phyloP scores from a whole-genome alignment of 2,888 invertebrate genomes.

The Limnephilus marmoratus region DNA sequence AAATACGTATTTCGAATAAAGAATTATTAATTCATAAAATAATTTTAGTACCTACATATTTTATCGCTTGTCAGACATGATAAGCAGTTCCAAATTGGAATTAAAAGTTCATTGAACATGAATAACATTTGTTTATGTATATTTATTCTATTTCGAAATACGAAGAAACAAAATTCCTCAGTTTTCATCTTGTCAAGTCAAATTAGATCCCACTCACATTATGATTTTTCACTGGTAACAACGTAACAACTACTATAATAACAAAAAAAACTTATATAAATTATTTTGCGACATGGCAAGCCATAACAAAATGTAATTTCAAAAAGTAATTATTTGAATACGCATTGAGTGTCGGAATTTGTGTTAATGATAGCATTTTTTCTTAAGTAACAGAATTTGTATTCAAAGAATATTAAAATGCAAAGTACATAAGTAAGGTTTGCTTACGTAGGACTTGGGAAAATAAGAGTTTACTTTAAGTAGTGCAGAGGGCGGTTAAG shows the following conservation, averaged over 20 bases:
- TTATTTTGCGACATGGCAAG: not conserved
- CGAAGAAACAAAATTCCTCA: no score
- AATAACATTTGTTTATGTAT: no score
- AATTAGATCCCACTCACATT: not conserved
- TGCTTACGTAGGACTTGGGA: constrained; percentile 35
- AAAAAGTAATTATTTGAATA: not conserved
- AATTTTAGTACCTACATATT: no score
- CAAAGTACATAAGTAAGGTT: constrained; percentile 8
- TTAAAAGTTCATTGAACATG: no score
- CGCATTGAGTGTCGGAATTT: not conserved
- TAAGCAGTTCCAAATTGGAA: no score
- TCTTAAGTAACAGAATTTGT: not conserved
- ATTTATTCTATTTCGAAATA: no score
- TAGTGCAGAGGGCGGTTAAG: constrained; percentile 43
- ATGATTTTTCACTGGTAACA: not conserved
- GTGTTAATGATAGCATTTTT: not conserved
- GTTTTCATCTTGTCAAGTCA: not conserved
- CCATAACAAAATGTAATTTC: not conserved
- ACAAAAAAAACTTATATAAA: not conserved
- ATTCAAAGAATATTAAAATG: constrained; percentile 19
- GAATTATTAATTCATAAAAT: no score
- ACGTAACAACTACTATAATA: no score
- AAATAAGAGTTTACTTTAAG: constrained; percentile 49
- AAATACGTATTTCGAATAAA: no score
- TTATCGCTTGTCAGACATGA: no score